phyloP scores from a whole-genome alignment of 2,888 invertebrate genomes.

The Lagria hirta region DNA sequence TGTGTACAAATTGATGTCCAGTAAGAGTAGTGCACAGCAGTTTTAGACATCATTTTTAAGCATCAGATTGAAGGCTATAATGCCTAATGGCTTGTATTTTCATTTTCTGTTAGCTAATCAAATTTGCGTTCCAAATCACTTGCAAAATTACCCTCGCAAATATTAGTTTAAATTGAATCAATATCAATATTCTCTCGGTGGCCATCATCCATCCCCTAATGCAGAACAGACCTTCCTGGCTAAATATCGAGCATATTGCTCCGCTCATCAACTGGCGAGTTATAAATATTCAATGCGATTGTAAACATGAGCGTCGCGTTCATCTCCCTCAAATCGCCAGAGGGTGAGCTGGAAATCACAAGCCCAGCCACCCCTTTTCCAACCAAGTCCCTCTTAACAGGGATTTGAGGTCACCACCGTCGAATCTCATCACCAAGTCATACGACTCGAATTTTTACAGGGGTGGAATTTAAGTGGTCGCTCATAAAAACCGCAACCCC shows the following conservation, averaged over 20 bases:
- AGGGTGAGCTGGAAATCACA: conserved; percentile 29
- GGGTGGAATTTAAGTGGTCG: conserved; percentile 12
- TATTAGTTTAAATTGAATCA: conserved; percentile 56
- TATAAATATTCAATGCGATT: conserved; percentile 56
- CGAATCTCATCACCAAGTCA: conserved; percentile 55
- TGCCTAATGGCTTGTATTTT: too few species aligned
- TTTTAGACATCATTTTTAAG: too few species aligned
- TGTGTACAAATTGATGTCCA: too few species aligned
- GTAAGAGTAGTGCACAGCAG: too few species aligned
- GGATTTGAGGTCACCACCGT: conserved; percentile 55
- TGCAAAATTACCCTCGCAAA: conserved; percentile 55
- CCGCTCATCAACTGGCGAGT: conserved; percentile 57
- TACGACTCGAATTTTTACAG: conserved; percentile 28
- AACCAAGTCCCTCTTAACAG: conserved; percentile 47
- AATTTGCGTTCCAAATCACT: conserved; percentile 55
- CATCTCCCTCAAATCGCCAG: conserved; percentile 30
- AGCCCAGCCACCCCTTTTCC: conserved; percentile 17
- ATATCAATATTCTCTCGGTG: conserved; percentile 45
- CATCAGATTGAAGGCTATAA: too few species aligned
- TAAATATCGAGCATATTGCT: conserved; percentile 56
- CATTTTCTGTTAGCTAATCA: too few species aligned
- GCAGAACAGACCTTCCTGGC: conserved; percentile 42
- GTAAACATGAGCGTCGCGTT: conserved; percentile 49
- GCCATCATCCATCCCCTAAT: conserved; percentile 20
- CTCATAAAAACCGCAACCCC: conserved; percentile 7